Evolutionary conservation across 2,888 invertebrate species (phyloP).

Genomic region (Himalopsyche kuldschensis): DNA sequence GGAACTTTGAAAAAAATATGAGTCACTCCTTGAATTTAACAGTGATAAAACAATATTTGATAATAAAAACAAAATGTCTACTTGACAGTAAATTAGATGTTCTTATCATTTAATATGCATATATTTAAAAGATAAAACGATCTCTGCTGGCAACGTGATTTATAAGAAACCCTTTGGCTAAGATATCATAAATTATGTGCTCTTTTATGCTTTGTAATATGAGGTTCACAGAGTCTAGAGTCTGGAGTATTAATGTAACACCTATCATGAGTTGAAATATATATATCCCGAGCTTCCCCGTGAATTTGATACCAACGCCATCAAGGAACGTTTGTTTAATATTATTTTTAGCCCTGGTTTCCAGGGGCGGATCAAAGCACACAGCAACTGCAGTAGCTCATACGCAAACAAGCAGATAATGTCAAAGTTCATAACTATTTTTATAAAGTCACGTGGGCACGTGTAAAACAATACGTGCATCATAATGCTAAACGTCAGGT

Average conservation of each 20-base stretch:
- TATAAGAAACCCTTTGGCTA: no score
- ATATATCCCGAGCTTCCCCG: not conserved
- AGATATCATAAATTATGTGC: no score
- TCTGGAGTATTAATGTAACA: not conserved
- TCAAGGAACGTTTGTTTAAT: not conserved
- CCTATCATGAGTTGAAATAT: not conserved
- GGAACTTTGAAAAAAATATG: no score
- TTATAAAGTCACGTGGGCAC: not conserved
- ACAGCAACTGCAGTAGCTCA: not conserved
- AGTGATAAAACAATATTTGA: no score
- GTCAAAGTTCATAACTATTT: not conserved
- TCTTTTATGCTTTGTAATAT: not conserved
- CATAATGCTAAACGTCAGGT: no score
- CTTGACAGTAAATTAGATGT: no score
- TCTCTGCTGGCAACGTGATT: no score
- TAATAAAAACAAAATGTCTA: no score
- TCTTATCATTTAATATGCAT: no score
- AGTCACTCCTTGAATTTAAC: no score
- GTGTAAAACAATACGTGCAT: not conserved
- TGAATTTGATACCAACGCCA: not conserved
- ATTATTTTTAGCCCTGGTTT: not conserved
- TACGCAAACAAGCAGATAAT: not conserved
- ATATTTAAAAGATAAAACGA: no score
- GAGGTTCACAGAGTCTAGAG: not conserved
- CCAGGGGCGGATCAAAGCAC: not conserved